phyloP scores from a whole-genome alignment of 2,113 vertebrate species.

The Hypomesus transpacificus region DNA sequence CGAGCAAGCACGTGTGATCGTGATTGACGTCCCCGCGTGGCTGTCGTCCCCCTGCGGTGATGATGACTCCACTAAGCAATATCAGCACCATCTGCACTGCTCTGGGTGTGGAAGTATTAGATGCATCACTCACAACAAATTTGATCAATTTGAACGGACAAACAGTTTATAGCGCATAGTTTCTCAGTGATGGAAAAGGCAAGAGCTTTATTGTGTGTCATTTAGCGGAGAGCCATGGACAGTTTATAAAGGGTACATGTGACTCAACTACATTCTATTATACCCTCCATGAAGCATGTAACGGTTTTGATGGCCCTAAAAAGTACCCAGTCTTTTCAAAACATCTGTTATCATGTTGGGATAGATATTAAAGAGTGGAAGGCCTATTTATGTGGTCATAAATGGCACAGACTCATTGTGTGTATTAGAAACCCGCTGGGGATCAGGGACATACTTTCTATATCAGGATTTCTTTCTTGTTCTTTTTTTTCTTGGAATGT shows the following conservation, averaged over 20 bases:
- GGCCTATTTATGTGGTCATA: constrained; percentile 36
- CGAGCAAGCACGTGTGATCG: neutral
- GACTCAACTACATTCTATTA: neutral
- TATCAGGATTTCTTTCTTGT: neutral
- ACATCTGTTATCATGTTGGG: no score
- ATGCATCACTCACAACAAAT: constrained; percentile 4
- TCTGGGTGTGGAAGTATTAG: neutral
- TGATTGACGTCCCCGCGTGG: neutral
- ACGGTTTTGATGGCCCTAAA: neutral
- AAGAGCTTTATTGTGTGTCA: no score
- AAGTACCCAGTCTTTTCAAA: constrained; percentile 15
- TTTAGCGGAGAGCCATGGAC: neutral
- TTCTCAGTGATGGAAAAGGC: neutral
- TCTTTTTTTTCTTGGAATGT: neutral
- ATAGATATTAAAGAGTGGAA: constrained; percentile 21
- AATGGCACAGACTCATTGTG: constrained; percentile 22
- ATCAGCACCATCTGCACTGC: neutral
- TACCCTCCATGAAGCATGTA: neutral
- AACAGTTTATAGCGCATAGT: neutral
- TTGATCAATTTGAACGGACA: constrained; percentile 2
- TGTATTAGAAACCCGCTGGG: neutral
- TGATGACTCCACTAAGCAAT: neutral
- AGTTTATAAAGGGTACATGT: neutral
- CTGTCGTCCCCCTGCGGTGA: neutral
- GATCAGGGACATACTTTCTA: constrained; percentile 2